Evolutionary conservation across 2,797 vertebrate genomes (phyloP).

Genomic region (Sphaeramia orbicularis): DNA sequence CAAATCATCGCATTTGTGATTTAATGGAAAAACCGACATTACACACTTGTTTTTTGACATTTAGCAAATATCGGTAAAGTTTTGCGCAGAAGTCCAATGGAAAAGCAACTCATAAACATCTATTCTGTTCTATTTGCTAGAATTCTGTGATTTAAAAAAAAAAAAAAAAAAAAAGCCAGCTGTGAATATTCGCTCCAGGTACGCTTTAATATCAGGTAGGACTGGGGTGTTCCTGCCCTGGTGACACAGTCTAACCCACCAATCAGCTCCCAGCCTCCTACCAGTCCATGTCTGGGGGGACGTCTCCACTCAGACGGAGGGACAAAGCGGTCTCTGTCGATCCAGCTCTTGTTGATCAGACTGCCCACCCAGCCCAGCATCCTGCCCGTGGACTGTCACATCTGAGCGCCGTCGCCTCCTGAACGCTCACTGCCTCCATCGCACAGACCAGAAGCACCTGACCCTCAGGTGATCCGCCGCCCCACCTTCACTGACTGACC

Average conservation of each 20-base stretch:
- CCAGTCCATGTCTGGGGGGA: slow-evolving; percentile 30
- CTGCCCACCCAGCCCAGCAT: slow-evolving; percentile 78
- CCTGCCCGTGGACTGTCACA: slow-evolving; percentile 17
- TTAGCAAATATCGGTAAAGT: too few relatives aligned
- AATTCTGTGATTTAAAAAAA: too few relatives aligned
- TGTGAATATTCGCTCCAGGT: too few relatives aligned
- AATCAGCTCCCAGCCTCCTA: slow-evolving; percentile 29
- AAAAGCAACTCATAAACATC: too few relatives aligned
- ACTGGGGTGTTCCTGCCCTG: too few relatives aligned
- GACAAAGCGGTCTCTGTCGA: slow-evolving; percentile 35
- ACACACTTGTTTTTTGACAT: too few relatives aligned
- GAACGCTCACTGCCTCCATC: background rate
- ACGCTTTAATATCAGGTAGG: too few relatives aligned
- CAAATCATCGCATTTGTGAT: too few relatives aligned
- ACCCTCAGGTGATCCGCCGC: background rate
- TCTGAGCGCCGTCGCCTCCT: background rate
- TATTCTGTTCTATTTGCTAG: too few relatives aligned
- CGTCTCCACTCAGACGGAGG: slow-evolving; percentile 17
- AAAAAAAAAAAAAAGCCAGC: too few relatives aligned
- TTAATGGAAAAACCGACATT: too few relatives aligned
- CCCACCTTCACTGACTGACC: slow-evolving; percentile 11
- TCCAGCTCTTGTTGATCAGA: slow-evolving; percentile 68
- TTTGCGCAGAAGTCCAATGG: too few relatives aligned
- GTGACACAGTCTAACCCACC: background rate
- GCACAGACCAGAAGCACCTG: background rate